phyloP scores from a whole-genome alignment of 2,888 invertebrate species.

The Polyommatus iphigenia region DNA sequence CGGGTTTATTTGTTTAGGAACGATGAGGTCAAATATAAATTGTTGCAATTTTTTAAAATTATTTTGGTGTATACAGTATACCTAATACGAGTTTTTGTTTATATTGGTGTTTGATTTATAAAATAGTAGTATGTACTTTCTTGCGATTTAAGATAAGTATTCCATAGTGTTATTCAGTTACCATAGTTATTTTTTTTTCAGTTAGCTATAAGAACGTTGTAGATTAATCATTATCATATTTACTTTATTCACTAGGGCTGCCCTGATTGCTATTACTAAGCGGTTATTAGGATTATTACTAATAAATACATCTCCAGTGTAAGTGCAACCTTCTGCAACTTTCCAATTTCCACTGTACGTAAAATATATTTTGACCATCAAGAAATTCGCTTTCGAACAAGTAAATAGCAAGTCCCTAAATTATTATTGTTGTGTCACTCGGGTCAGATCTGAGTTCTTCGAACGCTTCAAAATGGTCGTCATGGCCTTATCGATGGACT shows the following conservation, averaged over 20 bases:
- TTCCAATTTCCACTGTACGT: not conserved
- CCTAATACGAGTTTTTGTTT: not conserved
- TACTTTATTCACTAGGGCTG: too few species aligned
- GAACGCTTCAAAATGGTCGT: not conserved
- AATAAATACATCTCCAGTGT: too few species aligned
- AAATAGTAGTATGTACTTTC: not conserved
- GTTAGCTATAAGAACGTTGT: not conserved
- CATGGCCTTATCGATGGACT: not conserved
- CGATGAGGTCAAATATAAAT: not conserved
- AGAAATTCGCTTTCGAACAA: not conserved
- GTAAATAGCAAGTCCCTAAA: not conserved
- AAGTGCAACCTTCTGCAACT: not conserved
- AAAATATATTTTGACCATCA: not conserved
- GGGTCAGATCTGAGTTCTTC: not conserved
- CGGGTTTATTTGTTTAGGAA: constrained; percentile 45
- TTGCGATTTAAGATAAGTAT: too few species aligned
- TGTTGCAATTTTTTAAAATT: not conserved
- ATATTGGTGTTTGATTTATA: not conserved
- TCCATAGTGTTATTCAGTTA: not conserved
- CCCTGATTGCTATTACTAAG: too few species aligned
- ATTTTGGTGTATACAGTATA: too few species aligned
- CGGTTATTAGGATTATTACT: too few species aligned
- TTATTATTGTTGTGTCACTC: not conserved
- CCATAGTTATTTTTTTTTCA: too few species aligned
- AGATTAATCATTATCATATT: too few species aligned